These are phyloP conservation scores for Paramisgurnus dabryanus DNA, from an alignment of 2,113 vertebrate genomes.

Conservation along the genomic window DNA sequence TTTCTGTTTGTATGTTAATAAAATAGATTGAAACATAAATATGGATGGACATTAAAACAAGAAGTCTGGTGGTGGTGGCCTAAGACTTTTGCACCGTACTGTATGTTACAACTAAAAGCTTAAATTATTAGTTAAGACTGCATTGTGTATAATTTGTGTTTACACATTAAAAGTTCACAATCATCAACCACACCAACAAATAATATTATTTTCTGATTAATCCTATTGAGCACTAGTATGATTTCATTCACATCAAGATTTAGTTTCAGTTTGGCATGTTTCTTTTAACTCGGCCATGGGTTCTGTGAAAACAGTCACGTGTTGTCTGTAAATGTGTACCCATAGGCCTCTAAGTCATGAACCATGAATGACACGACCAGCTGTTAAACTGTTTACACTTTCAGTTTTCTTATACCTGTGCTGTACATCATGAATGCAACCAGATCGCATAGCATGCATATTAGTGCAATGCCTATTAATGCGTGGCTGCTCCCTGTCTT, in stretches of 20 bases:
- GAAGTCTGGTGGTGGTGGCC: too few species aligned
- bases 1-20: too few species aligned
- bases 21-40: too few species aligned
- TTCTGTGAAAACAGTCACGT: constrained; percentile 26
- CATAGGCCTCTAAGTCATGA: constrained; percentile 6
- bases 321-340: constrained; percentile 18
- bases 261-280: constrained; percentile 45
- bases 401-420: not conserved
- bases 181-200: not conserved
- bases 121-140: too few species aligned
- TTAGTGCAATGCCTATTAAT: not conserved
- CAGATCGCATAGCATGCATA: not conserved
- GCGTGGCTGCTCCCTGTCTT: not conserved
- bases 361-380: not conserved
- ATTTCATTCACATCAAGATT: not conserved
- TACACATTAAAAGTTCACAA: not conserved
- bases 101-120: too few species aligned
- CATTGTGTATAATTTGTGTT: too few species aligned
- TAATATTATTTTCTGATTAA: not conserved
- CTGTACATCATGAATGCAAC: not conserved
- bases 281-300: constrained; percentile 49
- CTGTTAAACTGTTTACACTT: not conserved
- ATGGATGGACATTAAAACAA: too few species aligned
- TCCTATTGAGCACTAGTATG: not conserved
- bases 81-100: too few species aligned